Percentiles rank a stretch among this genome's conserved stretches.
Evolutionary conservation across 1,140 invertebrate species (phyloP).

Genomic region (Idris sp.): DNA sequence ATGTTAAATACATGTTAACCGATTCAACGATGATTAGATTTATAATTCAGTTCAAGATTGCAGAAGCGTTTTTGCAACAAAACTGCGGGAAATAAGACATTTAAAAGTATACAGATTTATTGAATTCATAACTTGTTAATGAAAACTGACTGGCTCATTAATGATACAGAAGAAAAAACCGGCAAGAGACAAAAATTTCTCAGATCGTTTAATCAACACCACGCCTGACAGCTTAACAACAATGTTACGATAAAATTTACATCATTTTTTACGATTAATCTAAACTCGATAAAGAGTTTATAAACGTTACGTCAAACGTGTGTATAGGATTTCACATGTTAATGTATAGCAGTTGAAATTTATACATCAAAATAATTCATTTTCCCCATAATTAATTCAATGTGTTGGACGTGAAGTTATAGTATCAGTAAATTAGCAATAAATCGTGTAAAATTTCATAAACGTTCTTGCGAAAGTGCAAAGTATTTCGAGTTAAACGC

Average conservation of each 20-base stretch:
- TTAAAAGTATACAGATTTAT: too few species aligned
- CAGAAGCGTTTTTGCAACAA: too few species aligned
- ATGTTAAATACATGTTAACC: too few species aligned
- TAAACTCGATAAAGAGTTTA: conserved; percentile 35
- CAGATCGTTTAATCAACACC: background rate
- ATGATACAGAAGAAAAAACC: conserved; percentile 1
- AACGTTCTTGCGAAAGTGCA: conserved; percentile 44
- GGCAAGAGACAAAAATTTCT: background rate
- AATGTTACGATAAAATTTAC: conserved; percentile 35
- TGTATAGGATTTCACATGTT: conserved; percentile 17
- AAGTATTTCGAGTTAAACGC: conserved; percentile 59
- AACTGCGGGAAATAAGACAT: too few species aligned
- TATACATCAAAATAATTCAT: conserved; percentile 39
- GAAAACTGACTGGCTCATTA: too few species aligned
- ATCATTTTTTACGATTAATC: conserved; percentile 41
- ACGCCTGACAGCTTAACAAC: conserved; percentile 12
- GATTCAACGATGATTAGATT: too few species aligned
- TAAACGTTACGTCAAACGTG: conserved; percentile 28
- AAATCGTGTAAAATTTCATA: conserved; percentile 59
- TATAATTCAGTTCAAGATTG: too few species aligned
- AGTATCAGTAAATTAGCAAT: conserved; percentile 57
- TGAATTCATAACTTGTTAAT: too few species aligned
- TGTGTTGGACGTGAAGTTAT: conserved; percentile 40
- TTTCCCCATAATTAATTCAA: conserved; percentile 48
- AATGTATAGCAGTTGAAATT: conserved; percentile 41